Base-by-base conservation (phyloP, 2,888 invertebrate species). In the Rutpela maculata region DNA sequence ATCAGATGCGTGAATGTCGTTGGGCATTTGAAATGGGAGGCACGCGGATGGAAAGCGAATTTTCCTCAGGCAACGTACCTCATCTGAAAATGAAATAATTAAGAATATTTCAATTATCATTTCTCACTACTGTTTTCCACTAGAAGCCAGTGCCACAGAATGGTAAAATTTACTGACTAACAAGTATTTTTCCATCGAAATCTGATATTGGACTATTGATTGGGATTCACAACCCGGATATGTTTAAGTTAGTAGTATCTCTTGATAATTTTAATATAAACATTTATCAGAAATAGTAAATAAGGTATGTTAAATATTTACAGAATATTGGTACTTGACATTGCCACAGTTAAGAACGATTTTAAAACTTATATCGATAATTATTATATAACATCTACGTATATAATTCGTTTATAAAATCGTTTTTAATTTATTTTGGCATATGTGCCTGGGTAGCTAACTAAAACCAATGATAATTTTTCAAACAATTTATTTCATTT, bases 21-120 rank as follows among this genome's bases (percentile, higher is more conserved):
- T 93, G 0, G 95, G 95, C 83, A 96, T 91, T 90, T 94, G 93
- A 85, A 96, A 95, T 80, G 95, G 94, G 77, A 96, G 93, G 83
- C 96, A 96, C 69, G 94, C 93, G 71, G 94, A 94, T 0, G 95
- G 94, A 83, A 93, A 88, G 89, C 89, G 84, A 89, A 92, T 85
- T 79, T 88, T 89, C 78, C 89, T 89, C 76, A 90, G 87, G 81
- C 92, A 92, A 80, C 92, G 91, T 10, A 90, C 89, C 62, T 90
- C 90, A 84, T 92, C 93, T 93, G 84, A 50, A 50, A 50, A 50
- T 2, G 11, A 15, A 38, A 89, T 87, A 81, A 74, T 77, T 78
- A 75, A n/a, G 17, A 11, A 65, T 18, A 62, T 63, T 62, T 22
- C 12, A 60, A 12, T 19, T n/a, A 10, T 62, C 12, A 26, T 1